Evolutionary conservation across 2,113 vertebrate species (phyloP), one percentile per base, ranked within the genome.

Genomic region (Synchiropus splendidus): DNA sequence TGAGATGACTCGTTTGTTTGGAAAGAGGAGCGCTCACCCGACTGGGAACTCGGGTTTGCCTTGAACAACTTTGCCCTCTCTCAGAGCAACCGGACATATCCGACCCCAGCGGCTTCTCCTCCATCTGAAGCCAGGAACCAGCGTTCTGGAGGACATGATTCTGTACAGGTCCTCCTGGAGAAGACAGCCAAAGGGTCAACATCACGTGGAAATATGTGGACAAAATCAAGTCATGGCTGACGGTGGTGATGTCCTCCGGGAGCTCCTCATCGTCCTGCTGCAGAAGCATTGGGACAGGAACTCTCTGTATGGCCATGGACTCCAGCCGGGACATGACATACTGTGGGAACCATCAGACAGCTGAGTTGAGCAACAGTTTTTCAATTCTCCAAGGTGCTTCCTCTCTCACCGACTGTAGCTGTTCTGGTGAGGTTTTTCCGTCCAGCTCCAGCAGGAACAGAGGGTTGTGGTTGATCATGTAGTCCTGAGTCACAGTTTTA

Each of bases 41-140:
- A 92, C 83, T 54, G 85, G 74, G 39, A 87, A 86, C 31, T 92
- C 82, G 16, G 81, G 56, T 4, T 51, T 75, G 57, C 95, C 95
- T 53, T 66, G 67, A 30, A 74, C 41, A 41, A 90, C 55, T 39
- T 79, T 78, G 16, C 92, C 91, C 32, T 89, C 81, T 54, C 87
- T 92, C 13, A 98, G 82, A 71, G 85, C 79, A 31, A 99, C 89
- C 0, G 94, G 95, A 60, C 95, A 99, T 6, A 34, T 61, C 34
- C 51, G 65, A 1, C 87, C 86, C 95, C 95, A 99, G 52, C 73
- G 83, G 68, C 94, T 98, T 53, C 87, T 85, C 16, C 61, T 77
- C 95, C 95, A 98, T 39, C 79, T 77, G n/a, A 90, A 88, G 37
- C 90, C 83, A 27, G 83, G 86, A 2, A 83, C 86, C 16, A 88